Evolutionary conservation across 1,140 invertebrate species (phyloP), one percentile per base, ranked within the genome.

Genomic region (Leptinotarsa undecemlineata): DNA sequence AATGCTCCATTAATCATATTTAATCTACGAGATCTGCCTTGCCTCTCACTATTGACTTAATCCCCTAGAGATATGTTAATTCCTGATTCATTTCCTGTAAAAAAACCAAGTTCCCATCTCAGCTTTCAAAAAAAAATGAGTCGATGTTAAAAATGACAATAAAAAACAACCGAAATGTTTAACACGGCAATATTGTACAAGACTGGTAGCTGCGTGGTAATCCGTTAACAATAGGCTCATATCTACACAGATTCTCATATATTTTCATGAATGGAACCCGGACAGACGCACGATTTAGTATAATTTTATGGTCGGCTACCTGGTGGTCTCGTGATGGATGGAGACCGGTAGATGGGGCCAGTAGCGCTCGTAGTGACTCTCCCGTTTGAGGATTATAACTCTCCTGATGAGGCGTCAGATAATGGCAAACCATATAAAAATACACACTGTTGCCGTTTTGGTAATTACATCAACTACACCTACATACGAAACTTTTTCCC

Each of bases 211-310:
- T 80, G 72, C 68, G 72, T 76, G 77, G 78, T 80, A 80, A 81
- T 82, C 81, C 79, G 75, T 71, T 79, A 82, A 83, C 82, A 83
- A 83, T 82, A 72, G 76, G 71, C 72, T 79, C 81, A 82, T 82
- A 83, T 83, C 82, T 82, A 80, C 81, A 82, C 80, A 76, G 78
- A 80, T 80, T 80, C 81, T 79, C 80, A 83, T 83, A 83, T 83
- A 81, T 83, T 78, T 74, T 78, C 78, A 77, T 82, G 82, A 82
- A 82, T 82, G 82, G 78, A 74, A 47, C 75, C 77, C 76, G 79
- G 75, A 79, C 77, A 77, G 76, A 79, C 75, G 77, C 81, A 82
- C 83, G 83, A 83, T 84, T 84, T 84, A 84, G 82, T 84, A 84
- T 84, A 84, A 84, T 84, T 84, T 83, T 83, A 82, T 81, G 78